Percentiles rank a stretch among this genome's conserved stretches.
These are phyloP conservation scores for Agrotis clavis DNA, from an alignment of 2,888 invertebrate genomes.

Conservation along the genomic window DNA sequence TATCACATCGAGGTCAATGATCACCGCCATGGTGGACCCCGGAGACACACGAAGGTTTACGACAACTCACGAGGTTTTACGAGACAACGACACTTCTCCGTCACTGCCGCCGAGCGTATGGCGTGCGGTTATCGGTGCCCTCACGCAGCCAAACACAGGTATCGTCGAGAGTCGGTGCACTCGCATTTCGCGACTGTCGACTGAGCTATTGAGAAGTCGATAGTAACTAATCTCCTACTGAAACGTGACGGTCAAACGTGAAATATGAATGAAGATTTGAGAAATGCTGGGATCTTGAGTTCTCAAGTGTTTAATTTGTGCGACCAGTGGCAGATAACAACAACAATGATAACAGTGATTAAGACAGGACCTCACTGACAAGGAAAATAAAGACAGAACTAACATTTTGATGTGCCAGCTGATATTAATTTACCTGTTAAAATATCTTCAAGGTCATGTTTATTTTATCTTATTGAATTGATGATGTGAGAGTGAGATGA, in stretches of 20 bases:
- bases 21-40: conserved; percentile 37
- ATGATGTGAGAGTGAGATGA: no score
- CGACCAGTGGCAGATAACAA: not conserved
- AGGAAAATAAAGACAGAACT: not conserved
- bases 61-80: not conserved
- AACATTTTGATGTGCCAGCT: not conserved
- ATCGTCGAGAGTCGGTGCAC: conserved; percentile 21
- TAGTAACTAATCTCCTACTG: conserved; percentile 24
- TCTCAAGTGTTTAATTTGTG: conserved; percentile 1
- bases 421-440: not conserved
- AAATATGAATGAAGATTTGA: conserved; percentile 16
- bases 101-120: conserved; percentile 35
- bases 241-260: conserved; percentile 16
- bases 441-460: not conserved
- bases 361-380: not conserved
- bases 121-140: conserved; percentile 33
- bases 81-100: conserved; percentile 43
- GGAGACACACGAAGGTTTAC: conserved; percentile 12
- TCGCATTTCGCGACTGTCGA: conserved; percentile 7
- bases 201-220: conserved; percentile 28
- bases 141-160: conserved; percentile 37
- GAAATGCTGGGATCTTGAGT: not conserved
- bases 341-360: conserved; percentile 9
- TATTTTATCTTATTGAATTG: not conserved
- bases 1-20: conserved; percentile 73